Percentiles rank a stretch among this genome's conserved stretches.
phyloP scores from a whole-genome alignment of 2,888 invertebrate species.

The Eristalis intricaria region DNA sequence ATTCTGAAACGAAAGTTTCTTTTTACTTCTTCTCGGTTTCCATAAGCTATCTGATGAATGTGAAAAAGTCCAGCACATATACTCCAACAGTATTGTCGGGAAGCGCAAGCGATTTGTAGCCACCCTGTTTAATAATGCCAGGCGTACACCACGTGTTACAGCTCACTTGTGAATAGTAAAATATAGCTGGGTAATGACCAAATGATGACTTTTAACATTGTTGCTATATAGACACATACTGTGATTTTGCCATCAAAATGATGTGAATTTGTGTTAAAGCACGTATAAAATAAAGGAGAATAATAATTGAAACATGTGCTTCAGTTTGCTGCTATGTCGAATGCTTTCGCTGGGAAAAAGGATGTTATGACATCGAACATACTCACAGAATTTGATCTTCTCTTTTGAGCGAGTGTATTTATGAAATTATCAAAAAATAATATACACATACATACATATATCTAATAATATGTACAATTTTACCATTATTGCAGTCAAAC shows the following conservation, averaged over 20 bases:
- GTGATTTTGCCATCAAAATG: constrained; percentile 70
- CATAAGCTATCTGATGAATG: constrained; percentile 26
- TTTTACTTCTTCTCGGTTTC: constrained; percentile 6
- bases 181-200: constrained; percentile 73
- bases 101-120: constrained; percentile 23
- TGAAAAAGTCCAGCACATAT: background rate
- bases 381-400: constrained; percentile 24
- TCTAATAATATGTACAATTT: constrained; percentile 32
- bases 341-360: constrained; percentile 46
- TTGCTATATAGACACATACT: constrained; percentile 73
- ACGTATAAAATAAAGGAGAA: constrained; percentile 70
- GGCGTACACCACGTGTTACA: constrained; percentile 73
- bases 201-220: constrained; percentile 74
- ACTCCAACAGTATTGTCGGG: constrained; percentile 1
- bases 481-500: constrained; percentile 19
- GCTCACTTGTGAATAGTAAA: constrained; percentile 74
- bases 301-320: constrained; percentile 69
- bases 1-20: constrained; percentile 52
- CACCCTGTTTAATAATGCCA: constrained; percentile 73
- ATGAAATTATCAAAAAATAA: constrained; percentile 6
- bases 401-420: constrained; percentile 24
- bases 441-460: too few species aligned
- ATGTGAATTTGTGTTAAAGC: constrained; percentile 71
- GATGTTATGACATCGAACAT: constrained; percentile 14
- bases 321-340: constrained; percentile 19